Evolutionary conservation across 2,797 vertebrate genomes (phyloP).

Genomic region (Catostomus latipinnis): DNA sequence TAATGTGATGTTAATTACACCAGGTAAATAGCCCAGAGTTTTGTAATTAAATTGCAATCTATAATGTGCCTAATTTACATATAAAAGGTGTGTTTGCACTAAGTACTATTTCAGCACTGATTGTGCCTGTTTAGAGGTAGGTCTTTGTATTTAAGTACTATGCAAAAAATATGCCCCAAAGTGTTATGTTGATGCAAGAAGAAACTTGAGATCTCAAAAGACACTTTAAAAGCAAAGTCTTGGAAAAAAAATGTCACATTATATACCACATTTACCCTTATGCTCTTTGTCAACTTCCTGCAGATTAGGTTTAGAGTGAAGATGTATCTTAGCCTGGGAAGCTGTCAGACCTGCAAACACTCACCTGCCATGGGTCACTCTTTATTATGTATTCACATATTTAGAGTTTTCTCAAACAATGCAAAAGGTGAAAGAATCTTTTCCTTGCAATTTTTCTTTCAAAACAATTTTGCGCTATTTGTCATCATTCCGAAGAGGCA

Average conservation of each 20-base stretch:
- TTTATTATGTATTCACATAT: constrained; percentile 12
- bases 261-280: background rate
- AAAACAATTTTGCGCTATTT: constrained; percentile 10
- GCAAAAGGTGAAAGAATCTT: constrained; percentile 34
- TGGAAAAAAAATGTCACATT: constrained; percentile 11
- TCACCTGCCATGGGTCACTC: constrained; percentile 22
- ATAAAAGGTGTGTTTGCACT: too few relatives aligned
- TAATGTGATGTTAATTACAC: too few relatives aligned
- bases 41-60: too few relatives aligned
- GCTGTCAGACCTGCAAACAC: constrained; percentile 24
- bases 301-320: constrained; percentile 17
- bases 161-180: background rate
- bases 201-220: constrained; percentile 2
- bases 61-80: too few relatives aligned
- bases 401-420: constrained; percentile 31
- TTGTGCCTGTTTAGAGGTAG: too few relatives aligned
- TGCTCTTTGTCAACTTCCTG: constrained; percentile 18
- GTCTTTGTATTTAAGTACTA: too few relatives aligned
- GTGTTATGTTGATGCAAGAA: background rate
- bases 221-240: background rate
- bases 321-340: constrained; percentile 6
- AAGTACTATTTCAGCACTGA: too few relatives aligned
- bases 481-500: background rate
- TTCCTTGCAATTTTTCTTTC: constrained; percentile 3
- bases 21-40: too few relatives aligned